phyloP scores from a whole-genome alignment of 92 coral and sea anemone genomes.

The Muricea muricata region DNA sequence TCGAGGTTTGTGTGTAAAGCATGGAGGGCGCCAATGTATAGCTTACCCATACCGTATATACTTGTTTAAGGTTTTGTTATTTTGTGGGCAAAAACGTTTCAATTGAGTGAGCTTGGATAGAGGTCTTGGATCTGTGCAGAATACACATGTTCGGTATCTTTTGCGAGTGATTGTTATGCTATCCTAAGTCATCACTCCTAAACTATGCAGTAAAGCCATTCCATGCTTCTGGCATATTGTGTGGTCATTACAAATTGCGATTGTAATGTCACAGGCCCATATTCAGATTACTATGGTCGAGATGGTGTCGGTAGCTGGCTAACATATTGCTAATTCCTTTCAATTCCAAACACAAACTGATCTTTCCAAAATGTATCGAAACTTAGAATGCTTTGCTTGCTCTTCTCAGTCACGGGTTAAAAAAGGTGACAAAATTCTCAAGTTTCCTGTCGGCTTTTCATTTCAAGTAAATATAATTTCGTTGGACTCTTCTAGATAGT shows the following conservation, averaged over 20 bases:
- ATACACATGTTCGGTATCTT: too few relatives aligned
- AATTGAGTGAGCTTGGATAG: too few relatives aligned
- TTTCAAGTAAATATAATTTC: neutral
- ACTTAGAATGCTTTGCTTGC: neutral
- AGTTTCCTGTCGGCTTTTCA: constrained; percentile 22
- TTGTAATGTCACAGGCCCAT: neutral
- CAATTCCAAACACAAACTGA: neutral
- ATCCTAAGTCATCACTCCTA: neutral
- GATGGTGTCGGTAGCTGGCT: neutral
- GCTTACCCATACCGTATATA: neutral
- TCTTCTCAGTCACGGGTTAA: neutral
- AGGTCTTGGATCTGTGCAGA: too few relatives aligned
- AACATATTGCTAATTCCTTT: neutral
- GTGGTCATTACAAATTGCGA: neutral
- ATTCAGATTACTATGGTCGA: neutral
- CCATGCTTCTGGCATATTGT: neutral
- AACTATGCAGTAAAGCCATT: neutral
- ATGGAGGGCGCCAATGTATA: neutral
- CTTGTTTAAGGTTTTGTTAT: too few relatives aligned
- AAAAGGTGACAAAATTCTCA: constrained; percentile 16
- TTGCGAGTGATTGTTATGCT: neutral
- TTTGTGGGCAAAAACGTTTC: too few relatives aligned
- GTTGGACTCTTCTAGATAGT: neutral
- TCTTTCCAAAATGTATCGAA: neutral
- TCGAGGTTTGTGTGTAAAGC: neutral